Evolutionary conservation across 2,888 invertebrate species (phyloP), one percentile per base, ranked within the genome.

Genomic region (Diarsia brunnea): DNA sequence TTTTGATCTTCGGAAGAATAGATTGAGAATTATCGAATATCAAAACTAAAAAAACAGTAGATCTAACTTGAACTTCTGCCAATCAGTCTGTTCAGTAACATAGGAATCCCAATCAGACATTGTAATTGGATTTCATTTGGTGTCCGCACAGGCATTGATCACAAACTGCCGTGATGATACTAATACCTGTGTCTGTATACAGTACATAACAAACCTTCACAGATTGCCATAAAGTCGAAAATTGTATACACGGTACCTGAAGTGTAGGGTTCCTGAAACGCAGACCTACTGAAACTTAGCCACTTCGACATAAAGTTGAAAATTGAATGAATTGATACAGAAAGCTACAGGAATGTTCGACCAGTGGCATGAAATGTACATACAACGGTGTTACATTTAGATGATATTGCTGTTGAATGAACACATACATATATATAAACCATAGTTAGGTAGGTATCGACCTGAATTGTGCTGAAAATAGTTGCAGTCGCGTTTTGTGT

Each of bases 61-160:
- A 38, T 38, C 3, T 4, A 38, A 38, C 38, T 38, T 38, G 2
- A 38, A 38, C 38, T 38, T 38, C 38, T 38, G 12, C 5, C 4
- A 7, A 43, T 31, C 0, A 38, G 1, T 63, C 16, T 69, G 16
- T 60, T n/a, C 0, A 31, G 2, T 70, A 27, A 60, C 24, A 38
- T 27, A 60, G 74, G 60, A 72, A 82, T 79, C 55, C 55, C 72
- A 73, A 75, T 79, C 75, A 84, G 67, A 45, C 72, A 67, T 72
- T 72, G 75, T 69, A 73, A 83, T 75, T 75, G 49, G 69, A 67
- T 83, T 76, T 65, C 66, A 80, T 76, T 76, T 76, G 69, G 55
- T 73, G 58, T 75, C 75, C 80, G 45, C 16, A 31, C 63, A n/a
- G 24, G 49, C 45, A 73, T 61, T 63, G 72, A 70, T 69, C 49